These are phyloP conservation scores for Chromoteleia sp. DNA, from an alignment of 2,888 invertebrate genomes.

Conservation along the genomic window DNA sequence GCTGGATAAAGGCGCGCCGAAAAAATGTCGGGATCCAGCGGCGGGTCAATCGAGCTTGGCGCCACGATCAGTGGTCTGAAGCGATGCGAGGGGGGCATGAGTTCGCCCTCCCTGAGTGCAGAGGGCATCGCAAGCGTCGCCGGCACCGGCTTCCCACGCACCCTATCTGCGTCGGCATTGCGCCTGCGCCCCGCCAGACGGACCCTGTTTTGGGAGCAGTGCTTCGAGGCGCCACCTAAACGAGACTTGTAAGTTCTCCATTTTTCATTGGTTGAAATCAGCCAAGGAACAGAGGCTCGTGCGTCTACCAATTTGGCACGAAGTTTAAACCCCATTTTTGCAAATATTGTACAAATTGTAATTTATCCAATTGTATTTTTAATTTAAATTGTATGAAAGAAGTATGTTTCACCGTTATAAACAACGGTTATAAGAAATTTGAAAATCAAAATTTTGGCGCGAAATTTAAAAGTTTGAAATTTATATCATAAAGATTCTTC, in stretches of 20 bases:
- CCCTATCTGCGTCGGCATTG: constrained; percentile 92
- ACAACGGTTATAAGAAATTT: no score
- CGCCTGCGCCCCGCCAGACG: constrained; percentile 89
- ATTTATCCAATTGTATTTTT: no score
- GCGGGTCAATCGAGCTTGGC: constrained; percentile 77
- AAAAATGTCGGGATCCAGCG: constrained; percentile 80
- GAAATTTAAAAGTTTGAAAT: background rate
- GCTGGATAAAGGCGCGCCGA: constrained; percentile 42
- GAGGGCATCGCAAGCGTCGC: constrained; percentile 76
- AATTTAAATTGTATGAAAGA: no score
- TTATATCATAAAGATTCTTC: no score
- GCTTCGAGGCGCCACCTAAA: constrained; percentile 88
- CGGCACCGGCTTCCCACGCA: constrained; percentile 87
- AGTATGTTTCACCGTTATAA: no score
- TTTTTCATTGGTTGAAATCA: constrained; percentile 1
- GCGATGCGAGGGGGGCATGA: constrained; percentile 85
- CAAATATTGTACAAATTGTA: no score
- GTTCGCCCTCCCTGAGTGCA: constrained; percentile 83
- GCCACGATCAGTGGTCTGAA: constrained; percentile 75
- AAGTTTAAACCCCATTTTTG: background rate
- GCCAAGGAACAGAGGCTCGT: no score
- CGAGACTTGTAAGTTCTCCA: constrained; percentile 55
- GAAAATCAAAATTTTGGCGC: background rate
- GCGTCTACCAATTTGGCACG: background rate
- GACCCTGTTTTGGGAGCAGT: constrained; percentile 94